These are phyloP conservation scores for Helicolenus hilgendorfi DNA, from an alignment of 2,797 vertebrate genomes.

Conservation along the genomic window DNA sequence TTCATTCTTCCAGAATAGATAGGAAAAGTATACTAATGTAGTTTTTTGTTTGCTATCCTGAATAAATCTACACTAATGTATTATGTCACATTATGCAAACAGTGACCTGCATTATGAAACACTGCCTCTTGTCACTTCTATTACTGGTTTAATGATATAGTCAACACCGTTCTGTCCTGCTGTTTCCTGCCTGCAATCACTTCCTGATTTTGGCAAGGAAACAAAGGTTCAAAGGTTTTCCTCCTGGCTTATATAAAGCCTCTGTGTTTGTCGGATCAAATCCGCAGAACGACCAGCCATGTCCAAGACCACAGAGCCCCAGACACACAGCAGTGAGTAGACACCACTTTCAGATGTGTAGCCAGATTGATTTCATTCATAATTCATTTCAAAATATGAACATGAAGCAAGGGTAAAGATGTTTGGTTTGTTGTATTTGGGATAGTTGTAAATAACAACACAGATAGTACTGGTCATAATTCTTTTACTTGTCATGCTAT, in stretches of 20 bases:
- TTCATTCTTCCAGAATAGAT: neutral
- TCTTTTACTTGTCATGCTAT: neutral
- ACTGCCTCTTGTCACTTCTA: neutral
- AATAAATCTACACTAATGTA: neutral
- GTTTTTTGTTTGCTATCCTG: neutral
- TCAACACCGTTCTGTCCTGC: neutral
- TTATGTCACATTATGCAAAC: neutral
- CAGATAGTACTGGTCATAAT: neutral
- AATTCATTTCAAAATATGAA: neutral
- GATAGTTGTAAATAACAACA: neutral
- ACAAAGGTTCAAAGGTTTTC: constrained; percentile 68
- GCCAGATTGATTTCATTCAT: neutral
- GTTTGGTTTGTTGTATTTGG: neutral
- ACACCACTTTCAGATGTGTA: neutral
- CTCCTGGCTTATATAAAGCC: constrained; percentile 30
- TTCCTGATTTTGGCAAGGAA: constrained; percentile 2
- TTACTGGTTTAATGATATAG: neutral
- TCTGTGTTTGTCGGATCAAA: constrained; percentile 1
- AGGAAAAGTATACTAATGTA: neutral
- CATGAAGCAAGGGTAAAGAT: neutral
- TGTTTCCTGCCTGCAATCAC: neutral
- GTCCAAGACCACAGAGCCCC: constrained; percentile 47
- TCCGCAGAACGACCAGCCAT: constrained; percentile 52
- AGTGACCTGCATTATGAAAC: neutral
- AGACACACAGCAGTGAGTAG: constrained; percentile 75